Evolutionary conservation across 2,113 vertebrate species (phyloP).

Genomic region (Pandion haliaetus): DNA sequence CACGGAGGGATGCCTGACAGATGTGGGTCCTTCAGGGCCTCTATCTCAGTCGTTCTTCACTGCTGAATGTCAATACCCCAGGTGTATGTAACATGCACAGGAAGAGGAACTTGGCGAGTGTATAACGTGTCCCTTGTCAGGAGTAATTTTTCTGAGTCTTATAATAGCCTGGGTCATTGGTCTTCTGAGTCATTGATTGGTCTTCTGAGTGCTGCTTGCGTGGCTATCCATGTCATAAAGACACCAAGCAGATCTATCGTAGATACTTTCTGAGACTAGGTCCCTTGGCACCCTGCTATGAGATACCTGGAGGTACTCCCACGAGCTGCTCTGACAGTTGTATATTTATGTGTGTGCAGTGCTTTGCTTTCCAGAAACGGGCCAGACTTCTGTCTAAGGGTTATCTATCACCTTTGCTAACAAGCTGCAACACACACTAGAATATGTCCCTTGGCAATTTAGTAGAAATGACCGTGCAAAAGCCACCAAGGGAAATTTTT

Average conservation of each 20-base stretch:
- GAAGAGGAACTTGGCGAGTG: background rate
- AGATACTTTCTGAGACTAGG: background rate
- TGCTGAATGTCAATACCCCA: background rate
- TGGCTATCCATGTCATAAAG: background rate
- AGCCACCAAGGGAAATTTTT: background rate
- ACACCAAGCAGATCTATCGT: background rate
- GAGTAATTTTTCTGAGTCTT: background rate
- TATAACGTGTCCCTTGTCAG: background rate
- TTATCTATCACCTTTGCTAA: background rate
- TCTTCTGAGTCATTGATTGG: background rate
- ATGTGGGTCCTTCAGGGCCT: background rate
- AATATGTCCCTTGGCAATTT: fast-evolving
- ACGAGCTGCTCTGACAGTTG: background rate
- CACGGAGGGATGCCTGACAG: background rate
- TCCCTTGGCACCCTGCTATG: background rate
- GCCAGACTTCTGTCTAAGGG: background rate
- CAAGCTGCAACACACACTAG: background rate
- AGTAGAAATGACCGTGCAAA: background rate
- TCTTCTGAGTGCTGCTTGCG: background rate
- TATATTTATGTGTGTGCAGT: background rate
- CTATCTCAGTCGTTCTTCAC: background rate
- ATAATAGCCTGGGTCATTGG: background rate
- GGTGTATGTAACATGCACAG: background rate
- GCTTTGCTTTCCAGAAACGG: background rate
- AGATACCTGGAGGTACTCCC: background rate